These are phyloP conservation scores for Trichomalopsis sarcophagae DNA, from an alignment of 1,140 invertebrate genomes.

Conservation along the genomic window DNA sequence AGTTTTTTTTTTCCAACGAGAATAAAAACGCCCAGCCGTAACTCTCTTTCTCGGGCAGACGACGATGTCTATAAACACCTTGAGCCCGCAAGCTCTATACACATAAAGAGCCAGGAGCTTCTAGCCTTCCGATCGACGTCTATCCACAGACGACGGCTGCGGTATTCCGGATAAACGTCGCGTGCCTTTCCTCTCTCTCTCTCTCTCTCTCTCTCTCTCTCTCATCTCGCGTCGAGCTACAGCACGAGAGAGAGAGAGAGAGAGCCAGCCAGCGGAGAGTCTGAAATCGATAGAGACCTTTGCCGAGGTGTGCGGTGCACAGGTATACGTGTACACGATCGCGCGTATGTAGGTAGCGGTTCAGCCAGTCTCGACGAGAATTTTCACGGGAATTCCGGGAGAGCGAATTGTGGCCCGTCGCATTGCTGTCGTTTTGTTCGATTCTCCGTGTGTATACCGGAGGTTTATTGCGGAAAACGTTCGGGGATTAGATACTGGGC, in stretches of 20 bases:
- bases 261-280: neutral
- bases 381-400: neutral
- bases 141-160: neutral
- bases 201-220: neutral
- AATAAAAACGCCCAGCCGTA: neutral
- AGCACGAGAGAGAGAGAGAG: neutral
- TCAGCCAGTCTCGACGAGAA: neutral
- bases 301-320: conserved; percentile 10
- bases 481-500: no score
- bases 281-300: conserved; percentile 40
- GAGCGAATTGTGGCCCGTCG: neutral
- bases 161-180: neutral
- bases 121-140: neutral
- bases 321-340: neutral
- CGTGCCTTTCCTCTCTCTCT: neutral
- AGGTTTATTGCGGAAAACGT: neutral
- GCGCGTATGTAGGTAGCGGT: neutral
- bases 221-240: neutral
- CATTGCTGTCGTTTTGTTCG: neutral
- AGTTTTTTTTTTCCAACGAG: neutral
- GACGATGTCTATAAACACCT: neutral
- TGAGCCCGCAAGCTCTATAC: neutral
- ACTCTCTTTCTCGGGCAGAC: no score
- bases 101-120: neutral
- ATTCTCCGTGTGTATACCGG: neutral